phyloP scores from a whole-genome alignment of 1,140 invertebrate species.

The Cyclargus thomasi region DNA sequence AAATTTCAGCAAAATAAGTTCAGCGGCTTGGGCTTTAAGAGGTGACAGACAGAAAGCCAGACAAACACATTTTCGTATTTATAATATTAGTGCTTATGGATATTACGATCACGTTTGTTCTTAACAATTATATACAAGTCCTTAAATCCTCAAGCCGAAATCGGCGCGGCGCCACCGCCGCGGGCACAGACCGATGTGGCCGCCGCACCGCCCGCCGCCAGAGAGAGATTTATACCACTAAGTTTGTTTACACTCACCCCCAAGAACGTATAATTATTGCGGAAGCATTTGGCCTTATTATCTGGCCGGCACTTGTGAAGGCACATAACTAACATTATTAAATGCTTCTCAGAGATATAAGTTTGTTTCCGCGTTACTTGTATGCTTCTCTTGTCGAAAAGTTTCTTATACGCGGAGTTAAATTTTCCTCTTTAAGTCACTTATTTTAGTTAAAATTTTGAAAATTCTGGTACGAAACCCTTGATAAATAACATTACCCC shows the following conservation, averaged over 20 bases:
- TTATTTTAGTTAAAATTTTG: no score
- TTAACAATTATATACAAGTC: no score
- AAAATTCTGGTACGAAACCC: not conserved
- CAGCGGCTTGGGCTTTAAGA: no score
- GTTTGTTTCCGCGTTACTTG: not conserved
- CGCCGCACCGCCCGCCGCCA: conserved; percentile 3
- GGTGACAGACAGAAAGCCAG: no score
- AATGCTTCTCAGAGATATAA: not conserved
- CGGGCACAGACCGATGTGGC: conserved; percentile 28
- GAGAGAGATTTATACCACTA: conserved; percentile 32
- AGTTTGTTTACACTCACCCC: conserved; percentile 41
- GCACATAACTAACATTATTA: not conserved
- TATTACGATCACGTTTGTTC: no score
- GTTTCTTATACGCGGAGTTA: not conserved
- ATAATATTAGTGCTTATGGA: no score
- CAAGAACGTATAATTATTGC: conserved; percentile 38
- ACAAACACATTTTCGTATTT: no score
- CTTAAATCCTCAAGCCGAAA: not conserved
- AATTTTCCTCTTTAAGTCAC: no score
- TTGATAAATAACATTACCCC: not conserved
- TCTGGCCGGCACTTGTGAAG: not conserved
- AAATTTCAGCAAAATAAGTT: no score
- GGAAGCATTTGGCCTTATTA: conserved; percentile 6
- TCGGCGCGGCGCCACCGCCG: conserved; percentile 22
- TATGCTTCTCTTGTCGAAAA: not conserved